Evolutionary conservation across 1,140 invertebrate species (phyloP).

Genomic region (Eupristina koningsbergeri): DNA sequence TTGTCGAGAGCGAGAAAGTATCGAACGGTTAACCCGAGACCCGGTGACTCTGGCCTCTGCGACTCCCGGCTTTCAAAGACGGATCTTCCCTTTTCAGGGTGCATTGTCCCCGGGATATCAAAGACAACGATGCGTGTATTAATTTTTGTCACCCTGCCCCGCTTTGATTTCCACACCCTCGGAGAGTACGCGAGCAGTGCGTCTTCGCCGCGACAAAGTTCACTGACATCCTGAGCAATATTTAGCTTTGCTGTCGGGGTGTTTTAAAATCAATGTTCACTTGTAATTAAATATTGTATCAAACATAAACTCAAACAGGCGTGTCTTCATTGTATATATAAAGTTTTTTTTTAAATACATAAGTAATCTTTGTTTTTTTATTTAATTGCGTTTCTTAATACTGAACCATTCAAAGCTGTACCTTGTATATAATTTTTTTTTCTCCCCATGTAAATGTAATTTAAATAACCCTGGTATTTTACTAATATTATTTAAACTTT

Average conservation of each 20-base stretch:
- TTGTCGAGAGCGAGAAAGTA: conserved; percentile 2
- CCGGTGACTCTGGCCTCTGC: conserved; percentile 15
- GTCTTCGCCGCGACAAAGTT: conserved; percentile 3
- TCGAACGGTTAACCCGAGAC: conserved; percentile 35
- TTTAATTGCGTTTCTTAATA: too few relatives aligned
- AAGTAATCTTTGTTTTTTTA: too few relatives aligned
- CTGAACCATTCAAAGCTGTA: too few relatives aligned
- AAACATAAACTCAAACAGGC: too few relatives aligned
- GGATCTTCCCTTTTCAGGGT: conserved; percentile 23
- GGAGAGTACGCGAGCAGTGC: background rate
- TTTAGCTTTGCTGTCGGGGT: background rate
- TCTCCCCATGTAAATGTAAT: too few relatives aligned
- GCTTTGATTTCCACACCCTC: conserved; percentile 2
- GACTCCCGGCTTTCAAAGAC: conserved; percentile 28
- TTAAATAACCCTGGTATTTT: too few relatives aligned
- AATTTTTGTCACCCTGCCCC: conserved; percentile 26
- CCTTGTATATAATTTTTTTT: too few relatives aligned
- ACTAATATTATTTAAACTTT: too few relatives aligned
- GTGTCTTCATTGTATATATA: too few relatives aligned
- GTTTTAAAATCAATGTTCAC: background rate
- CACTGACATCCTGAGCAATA: background rate
- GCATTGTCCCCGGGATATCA: conserved; percentile 27
- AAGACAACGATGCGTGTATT: conserved; percentile 40
- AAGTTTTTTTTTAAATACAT: too few relatives aligned
- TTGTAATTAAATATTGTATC: too few relatives aligned